Evolutionary conservation across 2,888 invertebrate species (phyloP).

Genomic region (Saturnia japonica): DNA sequence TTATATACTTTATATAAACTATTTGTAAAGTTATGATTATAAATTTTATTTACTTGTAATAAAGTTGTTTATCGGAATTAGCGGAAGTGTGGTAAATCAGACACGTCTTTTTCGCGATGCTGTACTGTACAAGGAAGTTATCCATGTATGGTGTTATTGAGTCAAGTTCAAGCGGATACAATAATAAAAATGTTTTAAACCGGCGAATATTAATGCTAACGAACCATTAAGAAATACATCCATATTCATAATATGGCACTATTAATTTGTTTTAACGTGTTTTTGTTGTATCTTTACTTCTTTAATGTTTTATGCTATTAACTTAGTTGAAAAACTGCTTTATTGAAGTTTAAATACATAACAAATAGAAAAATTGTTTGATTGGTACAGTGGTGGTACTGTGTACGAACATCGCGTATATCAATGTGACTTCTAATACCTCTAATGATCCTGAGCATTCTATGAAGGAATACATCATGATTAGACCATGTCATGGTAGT

Average conservation of each 20-base stretch:
- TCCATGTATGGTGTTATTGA: conserved; percentile 49
- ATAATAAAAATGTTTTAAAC: neutral
- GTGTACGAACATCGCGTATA: too few relatives aligned
- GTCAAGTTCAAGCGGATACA: conserved; percentile 35
- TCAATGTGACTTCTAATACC: too few relatives aligned
- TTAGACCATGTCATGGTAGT: too few relatives aligned
- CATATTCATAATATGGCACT: neutral
- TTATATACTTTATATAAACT: too few relatives aligned
- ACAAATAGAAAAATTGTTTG: too few relatives aligned
- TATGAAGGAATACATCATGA: too few relatives aligned
- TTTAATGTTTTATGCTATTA: neutral
- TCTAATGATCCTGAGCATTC: too few relatives aligned
- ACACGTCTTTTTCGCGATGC: neutral
- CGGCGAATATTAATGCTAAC: neutral
- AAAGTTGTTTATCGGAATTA: neutral
- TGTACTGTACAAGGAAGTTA: conserved; percentile 39
- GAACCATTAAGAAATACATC: neutral
- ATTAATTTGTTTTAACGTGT: neutral
- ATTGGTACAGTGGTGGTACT: too few relatives aligned
- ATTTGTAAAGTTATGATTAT: neutral
- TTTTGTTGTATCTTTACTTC: neutral
- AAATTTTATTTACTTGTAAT: neutral
- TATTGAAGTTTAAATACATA: neutral
- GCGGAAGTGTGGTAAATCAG: neutral
- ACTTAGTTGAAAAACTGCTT: neutral